Evolutionary conservation across 2,797 vertebrate species (phyloP).

Genomic region (Moxostoma hubbsi): DNA sequence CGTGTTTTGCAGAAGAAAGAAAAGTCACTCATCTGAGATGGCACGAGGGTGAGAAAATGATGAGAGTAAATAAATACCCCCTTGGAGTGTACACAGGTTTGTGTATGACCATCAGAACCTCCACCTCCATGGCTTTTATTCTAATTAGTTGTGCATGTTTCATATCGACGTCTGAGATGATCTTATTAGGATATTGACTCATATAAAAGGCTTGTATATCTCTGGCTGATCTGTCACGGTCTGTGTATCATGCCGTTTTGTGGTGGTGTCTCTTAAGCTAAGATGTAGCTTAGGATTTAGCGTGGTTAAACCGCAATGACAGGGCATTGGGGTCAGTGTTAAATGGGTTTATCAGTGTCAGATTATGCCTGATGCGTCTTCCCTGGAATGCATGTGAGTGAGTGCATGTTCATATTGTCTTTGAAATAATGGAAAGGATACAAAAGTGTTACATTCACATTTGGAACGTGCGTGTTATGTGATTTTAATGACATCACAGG

Average conservation of each 20-base stretch:
- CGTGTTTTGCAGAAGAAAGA: too few species aligned
- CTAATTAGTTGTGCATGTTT: too few species aligned
- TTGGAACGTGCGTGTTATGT: neutral
- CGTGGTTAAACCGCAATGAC: constrained; percentile 44
- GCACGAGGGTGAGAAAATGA: too few species aligned
- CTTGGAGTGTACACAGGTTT: neutral
- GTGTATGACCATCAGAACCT: too few species aligned
- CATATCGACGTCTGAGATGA: neutral
- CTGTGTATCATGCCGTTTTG: too few species aligned
- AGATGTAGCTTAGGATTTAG: constrained; percentile 49
- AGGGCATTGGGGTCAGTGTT: constrained; percentile 52
- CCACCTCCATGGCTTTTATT: too few species aligned
- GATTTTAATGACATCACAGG: constrained; percentile 32
- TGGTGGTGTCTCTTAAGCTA: neutral
- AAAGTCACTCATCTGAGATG: too few species aligned
- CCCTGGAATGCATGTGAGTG: neutral
- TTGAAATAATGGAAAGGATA: neutral
- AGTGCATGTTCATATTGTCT: neutral
- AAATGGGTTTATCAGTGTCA: constrained; percentile 49
- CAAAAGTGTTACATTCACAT: neutral
- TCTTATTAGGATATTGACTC: constrained; percentile 1
- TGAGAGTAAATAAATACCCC: neutral
- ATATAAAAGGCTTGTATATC: constrained; percentile 4
- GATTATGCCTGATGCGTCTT: constrained; percentile 28
- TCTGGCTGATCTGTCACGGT: neutral